phyloP scores from a whole-genome alignment of 2,797 vertebrate genomes.

The Liparis tanakae region DNA sequence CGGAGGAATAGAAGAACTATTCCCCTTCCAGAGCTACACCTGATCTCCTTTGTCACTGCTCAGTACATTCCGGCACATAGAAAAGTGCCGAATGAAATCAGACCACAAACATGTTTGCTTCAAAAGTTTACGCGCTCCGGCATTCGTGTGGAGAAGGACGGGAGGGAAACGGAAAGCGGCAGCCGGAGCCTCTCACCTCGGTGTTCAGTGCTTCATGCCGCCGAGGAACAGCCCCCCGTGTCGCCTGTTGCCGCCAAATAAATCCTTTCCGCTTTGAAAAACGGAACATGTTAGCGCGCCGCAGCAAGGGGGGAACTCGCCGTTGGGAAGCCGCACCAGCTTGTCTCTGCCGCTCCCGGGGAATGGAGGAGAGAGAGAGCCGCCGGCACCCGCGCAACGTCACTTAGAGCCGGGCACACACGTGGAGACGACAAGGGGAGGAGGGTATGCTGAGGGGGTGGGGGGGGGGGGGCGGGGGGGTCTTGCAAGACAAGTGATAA shows the following conservation, averaged over 20 bases:
- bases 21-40: not conserved
- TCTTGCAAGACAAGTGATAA: not conserved
- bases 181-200: constrained; percentile 64
- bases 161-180: constrained; percentile 14
- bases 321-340: constrained; percentile 53
- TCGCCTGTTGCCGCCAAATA: constrained; percentile 60
- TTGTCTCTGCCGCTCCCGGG: constrained; percentile 69
- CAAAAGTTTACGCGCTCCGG: constrained; percentile 69
- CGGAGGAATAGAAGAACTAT: not conserved
- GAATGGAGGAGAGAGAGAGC: constrained; percentile 56
- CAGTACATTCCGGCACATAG: not conserved
- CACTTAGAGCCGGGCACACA: constrained; percentile 39
- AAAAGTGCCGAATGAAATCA: not conserved
- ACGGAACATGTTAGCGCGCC: constrained; percentile 70
- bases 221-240: constrained; percentile 30
- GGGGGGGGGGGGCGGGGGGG: constrained; percentile 9
- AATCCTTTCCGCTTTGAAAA: constrained; percentile 74
- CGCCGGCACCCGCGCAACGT: constrained; percentile 49
- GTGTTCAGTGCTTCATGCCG: constrained; percentile 49
- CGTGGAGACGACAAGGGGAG: constrained; percentile 12
- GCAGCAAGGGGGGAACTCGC: constrained; percentile 39
- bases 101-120: constrained; percentile 17
- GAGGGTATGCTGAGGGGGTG: constrained; percentile 4
- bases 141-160: constrained; percentile 8
- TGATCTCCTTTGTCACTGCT: not conserved